Conservation (phyloP, 2,113 vertebrate genomes). For the Pardalotus punctatus region DNA sequence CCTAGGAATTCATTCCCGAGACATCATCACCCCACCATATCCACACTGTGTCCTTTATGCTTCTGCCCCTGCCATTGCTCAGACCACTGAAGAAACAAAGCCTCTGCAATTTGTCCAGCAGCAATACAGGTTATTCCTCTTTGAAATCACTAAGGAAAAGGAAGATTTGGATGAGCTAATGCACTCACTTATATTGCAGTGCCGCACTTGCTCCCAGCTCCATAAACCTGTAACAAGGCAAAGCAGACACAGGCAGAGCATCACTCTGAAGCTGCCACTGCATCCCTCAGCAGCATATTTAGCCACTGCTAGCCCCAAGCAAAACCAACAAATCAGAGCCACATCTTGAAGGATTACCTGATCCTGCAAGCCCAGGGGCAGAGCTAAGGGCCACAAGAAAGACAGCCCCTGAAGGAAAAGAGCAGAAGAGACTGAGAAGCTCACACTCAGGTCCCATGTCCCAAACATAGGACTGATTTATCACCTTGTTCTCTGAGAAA, state of each 20-base stretch:
- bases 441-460: neutral
- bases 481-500: neutral
- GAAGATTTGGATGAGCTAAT: neutral
- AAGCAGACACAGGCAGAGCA: neutral
- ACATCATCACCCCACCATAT: neutral
- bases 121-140: neutral
- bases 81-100: neutral
- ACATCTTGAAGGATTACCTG: neutral
- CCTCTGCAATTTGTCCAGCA: neutral
- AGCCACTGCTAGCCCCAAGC: neutral
- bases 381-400: neutral
- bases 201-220: neutral
- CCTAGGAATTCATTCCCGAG: neutral
- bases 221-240: rapidly evolving
- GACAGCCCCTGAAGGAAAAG: neutral
- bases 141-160: neutral
- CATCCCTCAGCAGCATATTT: neutral
- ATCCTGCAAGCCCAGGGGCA: neutral
- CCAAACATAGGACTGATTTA: neutral
- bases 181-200: rapidly evolving
- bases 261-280: neutral
- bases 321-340: neutral
- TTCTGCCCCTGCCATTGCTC: neutral
- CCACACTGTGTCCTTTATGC: neutral
- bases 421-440: neutral